Conservation (phyloP, 2,888 invertebrate genomes). For the Aphodius sticticus region DNA sequence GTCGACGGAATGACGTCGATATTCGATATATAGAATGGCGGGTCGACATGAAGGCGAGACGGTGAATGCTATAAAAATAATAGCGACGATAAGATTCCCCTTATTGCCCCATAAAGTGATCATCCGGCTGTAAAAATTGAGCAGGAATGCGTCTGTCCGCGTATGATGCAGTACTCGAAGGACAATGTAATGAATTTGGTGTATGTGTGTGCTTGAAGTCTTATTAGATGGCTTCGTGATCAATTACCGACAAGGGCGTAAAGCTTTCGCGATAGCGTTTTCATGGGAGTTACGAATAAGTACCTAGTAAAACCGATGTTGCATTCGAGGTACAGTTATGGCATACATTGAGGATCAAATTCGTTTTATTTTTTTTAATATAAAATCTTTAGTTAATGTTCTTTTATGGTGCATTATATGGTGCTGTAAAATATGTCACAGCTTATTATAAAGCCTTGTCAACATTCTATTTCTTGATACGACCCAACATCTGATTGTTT, state of each 20-base stretch:
- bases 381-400: too few relatives aligned
- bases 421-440: too few relatives aligned
- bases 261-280: background rate
- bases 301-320: background rate
- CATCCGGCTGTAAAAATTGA: conserved; percentile 4
- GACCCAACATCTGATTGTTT: too few relatives aligned
- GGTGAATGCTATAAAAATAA: background rate
- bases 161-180: background rate
- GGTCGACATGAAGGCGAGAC: background rate
- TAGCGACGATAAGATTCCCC: conserved; percentile 4
- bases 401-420: too few relatives aligned
- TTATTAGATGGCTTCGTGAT: background rate
- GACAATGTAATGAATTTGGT: background rate
- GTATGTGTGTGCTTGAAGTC: conserved; percentile 4
- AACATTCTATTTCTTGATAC: too few relatives aligned
- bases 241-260: background rate
- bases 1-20: background rate
- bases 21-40: background rate
- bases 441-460: too few relatives aligned
- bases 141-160: background rate
- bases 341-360: too few relatives aligned
- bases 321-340: too few relatives aligned
- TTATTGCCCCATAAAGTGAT: background rate
- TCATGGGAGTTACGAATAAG: background rate
- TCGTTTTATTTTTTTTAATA: too few relatives aligned